Evolutionary conservation across 2,797 vertebrate species (phyloP).

Genomic region (Centropyge bicolor): DNA sequence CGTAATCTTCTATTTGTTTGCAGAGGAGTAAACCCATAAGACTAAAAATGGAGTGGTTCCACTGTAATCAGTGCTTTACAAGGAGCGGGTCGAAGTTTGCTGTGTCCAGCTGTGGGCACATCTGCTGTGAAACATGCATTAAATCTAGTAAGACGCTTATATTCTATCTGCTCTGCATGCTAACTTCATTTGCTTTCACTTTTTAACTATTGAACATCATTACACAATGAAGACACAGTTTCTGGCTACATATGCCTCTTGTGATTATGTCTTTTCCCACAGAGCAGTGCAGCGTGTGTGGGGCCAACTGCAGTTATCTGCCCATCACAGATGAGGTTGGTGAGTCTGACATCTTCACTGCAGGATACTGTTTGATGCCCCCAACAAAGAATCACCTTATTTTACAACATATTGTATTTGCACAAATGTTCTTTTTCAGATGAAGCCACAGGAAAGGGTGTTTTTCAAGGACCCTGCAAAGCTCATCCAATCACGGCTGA

Average conservation of each 20-base stretch:
- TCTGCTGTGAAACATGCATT: constrained; percentile 89
- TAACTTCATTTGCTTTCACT: background rate
- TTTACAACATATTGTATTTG: background rate
- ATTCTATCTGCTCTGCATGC: background rate
- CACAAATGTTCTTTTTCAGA: constrained; percentile 74
- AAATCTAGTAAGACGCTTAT: constrained; percentile 79
- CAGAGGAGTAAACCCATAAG: constrained; percentile 4
- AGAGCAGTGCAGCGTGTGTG: constrained; percentile 90
- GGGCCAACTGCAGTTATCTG: constrained; percentile 87
- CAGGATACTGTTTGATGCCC: background rate
- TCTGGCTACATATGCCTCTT: background rate
- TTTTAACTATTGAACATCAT: background rate
- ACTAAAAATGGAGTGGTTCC: constrained; percentile 91
- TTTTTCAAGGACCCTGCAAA: constrained; percentile 90
- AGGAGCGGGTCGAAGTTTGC: constrained; percentile 82
- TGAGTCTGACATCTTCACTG: constrained; percentile 22
- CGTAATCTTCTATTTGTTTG: constrained; percentile 14
- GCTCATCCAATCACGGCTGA: constrained; percentile 84
- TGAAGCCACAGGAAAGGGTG: constrained; percentile 90
- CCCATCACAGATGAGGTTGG: constrained; percentile 89
- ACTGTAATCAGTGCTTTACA: constrained; percentile 90
- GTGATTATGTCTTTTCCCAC: constrained; percentile 23
- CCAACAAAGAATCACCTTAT: background rate
- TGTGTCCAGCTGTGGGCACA: constrained; percentile 91
- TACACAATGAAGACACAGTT: background rate